These are phyloP conservation scores for Phrixothrix hirtus DNA, from an alignment of 2,888 invertebrate genomes.

Conservation along the genomic window DNA sequence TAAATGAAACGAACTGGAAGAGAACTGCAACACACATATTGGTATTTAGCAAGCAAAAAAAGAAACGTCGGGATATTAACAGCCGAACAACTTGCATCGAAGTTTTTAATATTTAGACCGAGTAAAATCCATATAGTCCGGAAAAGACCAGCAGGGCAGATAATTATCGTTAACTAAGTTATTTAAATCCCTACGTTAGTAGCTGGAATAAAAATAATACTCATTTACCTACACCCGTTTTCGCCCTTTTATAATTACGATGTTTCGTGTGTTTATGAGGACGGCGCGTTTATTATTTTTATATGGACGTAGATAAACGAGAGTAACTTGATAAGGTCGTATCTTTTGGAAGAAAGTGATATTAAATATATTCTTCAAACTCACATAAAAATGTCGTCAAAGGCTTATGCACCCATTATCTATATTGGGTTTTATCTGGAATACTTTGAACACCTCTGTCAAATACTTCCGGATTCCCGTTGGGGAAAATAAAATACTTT, in stretches of 20 bases:
- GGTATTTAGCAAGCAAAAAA: no score
- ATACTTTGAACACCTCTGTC: slow-evolving; percentile 20
- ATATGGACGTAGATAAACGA: neutral
- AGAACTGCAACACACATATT: no score
- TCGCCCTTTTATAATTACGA: neutral
- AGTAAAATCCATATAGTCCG: slow-evolving; percentile 13
- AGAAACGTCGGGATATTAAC: slow-evolving; percentile 4
- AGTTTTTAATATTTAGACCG: slow-evolving; percentile 17
- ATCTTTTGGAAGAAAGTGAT: slow-evolving; percentile 7
- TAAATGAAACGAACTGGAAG: no score
- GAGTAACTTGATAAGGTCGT: slow-evolving; percentile 8
- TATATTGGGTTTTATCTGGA: slow-evolving; percentile 22
- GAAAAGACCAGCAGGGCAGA: slow-evolving; percentile 7
- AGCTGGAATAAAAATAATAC: neutral
- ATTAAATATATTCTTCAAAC: slow-evolving; percentile 15
- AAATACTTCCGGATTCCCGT: slow-evolving; percentile 11
- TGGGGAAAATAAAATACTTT: slow-evolving; percentile 16
- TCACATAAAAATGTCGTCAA: slow-evolving; percentile 21
- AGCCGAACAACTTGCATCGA: neutral
- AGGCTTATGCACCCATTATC: slow-evolving; percentile 21
- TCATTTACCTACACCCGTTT: neutral
- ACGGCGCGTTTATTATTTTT: slow-evolving; percentile 9
- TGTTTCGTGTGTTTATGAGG: neutral
- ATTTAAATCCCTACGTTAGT: slow-evolving; percentile 9
- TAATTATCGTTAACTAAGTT: slow-evolving; percentile 16